Percentiles rank a stretch among this genome's conserved stretches.
These are phyloP conservation scores for Phortica okadai DNA, from an alignment of 2,888 invertebrate species.

Conservation along the genomic window DNA sequence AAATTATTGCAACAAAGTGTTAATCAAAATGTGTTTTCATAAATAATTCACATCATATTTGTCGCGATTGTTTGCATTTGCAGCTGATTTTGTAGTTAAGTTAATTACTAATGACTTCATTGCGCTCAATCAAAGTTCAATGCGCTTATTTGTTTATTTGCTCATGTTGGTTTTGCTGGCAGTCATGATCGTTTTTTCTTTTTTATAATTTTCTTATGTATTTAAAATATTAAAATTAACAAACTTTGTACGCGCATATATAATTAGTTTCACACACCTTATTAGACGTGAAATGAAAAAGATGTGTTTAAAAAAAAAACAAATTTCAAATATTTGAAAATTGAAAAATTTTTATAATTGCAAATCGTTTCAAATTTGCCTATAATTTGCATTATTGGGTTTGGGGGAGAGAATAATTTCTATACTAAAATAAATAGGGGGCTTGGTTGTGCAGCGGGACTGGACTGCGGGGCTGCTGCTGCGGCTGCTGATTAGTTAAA, in stretches of 20 bases:
- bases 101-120: not conserved
- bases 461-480: not conserved
- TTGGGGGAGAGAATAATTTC: not conserved
- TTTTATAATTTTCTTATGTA: not conserved
- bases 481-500: not conserved
- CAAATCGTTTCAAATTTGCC: constrained; percentile 1
- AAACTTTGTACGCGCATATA: constrained; percentile 9
- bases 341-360: constrained; percentile 4
- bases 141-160: not conserved
- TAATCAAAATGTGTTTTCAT: not conserved
- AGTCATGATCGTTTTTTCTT: not conserved
- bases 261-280: not conserved
- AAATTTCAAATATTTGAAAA: not conserved
- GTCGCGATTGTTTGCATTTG: not conserved
- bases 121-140: not conserved
- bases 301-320: not conserved
- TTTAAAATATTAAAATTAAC: not conserved
- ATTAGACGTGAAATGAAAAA: not conserved
- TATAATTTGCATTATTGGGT: not conserved
- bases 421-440: not conserved
- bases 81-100: not conserved
- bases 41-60: not conserved
- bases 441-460: constrained; percentile 1
- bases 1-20: not conserved
- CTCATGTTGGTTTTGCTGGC: constrained; percentile 14